A percentile compares a stretch with the other conserved stretches of the same genome.
Conservation (phyloP, 2,888 invertebrate species). For the Stegana nigrithorax region DNA sequence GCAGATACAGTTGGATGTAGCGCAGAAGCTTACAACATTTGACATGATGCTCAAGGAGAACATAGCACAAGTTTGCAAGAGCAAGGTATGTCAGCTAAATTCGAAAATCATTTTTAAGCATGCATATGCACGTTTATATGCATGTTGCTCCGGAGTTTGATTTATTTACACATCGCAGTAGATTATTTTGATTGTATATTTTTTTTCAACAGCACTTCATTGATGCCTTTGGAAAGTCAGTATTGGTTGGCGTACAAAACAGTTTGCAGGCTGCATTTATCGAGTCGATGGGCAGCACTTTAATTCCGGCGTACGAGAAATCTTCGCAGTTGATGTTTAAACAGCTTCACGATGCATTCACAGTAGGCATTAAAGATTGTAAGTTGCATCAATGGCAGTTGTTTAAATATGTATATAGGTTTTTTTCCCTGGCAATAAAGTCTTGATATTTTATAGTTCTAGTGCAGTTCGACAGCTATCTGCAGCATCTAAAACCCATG, state of each 20-base stretch:
- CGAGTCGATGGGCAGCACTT: slow-evolving; percentile 79
- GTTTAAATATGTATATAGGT: neutral
- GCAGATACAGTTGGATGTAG: slow-evolving; percentile 80
- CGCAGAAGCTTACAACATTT: slow-evolving; percentile 78
- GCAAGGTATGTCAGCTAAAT: slow-evolving; percentile 73
- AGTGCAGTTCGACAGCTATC: slow-evolving; percentile 70
- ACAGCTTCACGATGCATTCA: slow-evolving; percentile 90
- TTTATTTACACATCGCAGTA: neutral
- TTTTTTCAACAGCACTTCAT: slow-evolving; percentile 73
- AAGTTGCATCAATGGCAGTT: slow-evolving; percentile 39
- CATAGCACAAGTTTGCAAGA: slow-evolving; percentile 81
- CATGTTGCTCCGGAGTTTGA: neutral
- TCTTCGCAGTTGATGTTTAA: slow-evolving; percentile 87
- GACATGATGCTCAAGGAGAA: slow-evolving; percentile 83
- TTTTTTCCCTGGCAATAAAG: slow-evolving; percentile 6
- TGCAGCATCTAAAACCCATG: slow-evolving; percentile 68
- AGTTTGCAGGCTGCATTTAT: slow-evolving; percentile 82
- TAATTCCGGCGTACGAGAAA: slow-evolving; percentile 89
- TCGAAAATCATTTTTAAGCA: neutral
- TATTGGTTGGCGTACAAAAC: slow-evolving; percentile 78
- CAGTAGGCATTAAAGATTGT: slow-evolving; percentile 92
- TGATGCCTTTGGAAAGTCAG: slow-evolving; percentile 79
- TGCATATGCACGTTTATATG: neutral
- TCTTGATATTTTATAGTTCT: slow-evolving; percentile 68
- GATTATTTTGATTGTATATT: neutral